These are phyloP conservation scores for Electrophaes corylata DNA, from an alignment of 2,888 invertebrate genomes.

Conservation along the genomic window DNA sequence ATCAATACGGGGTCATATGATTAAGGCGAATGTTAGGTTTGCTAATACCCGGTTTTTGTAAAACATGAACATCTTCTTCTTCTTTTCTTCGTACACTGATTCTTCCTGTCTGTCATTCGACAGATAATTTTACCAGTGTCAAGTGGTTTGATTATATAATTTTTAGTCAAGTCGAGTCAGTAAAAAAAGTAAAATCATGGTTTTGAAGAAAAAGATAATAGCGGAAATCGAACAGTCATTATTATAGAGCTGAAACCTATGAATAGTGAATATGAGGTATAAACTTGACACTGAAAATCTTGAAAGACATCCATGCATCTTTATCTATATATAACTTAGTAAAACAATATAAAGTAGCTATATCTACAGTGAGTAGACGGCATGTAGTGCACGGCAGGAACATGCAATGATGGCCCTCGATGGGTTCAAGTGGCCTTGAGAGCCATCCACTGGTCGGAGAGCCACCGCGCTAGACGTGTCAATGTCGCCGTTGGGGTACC, in stretches of 20 bases:
- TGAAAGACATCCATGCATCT: background rate
- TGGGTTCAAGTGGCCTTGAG: slow-evolving; percentile 61
- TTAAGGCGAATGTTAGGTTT: background rate
- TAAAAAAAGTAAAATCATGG: too few species aligned
- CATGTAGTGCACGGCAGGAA: slow-evolving; percentile 44
- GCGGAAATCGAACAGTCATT: too few species aligned
- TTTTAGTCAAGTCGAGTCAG: too few species aligned
- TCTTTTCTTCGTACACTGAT: too few species aligned
- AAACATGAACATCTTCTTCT: too few species aligned
- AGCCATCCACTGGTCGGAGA: slow-evolving; percentile 52
- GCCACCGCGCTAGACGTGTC: slow-evolving; percentile 60
- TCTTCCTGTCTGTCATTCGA: too few species aligned
- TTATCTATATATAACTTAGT: background rate
- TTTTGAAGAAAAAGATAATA: too few species aligned
- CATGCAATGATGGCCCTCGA: slow-evolving; percentile 65
- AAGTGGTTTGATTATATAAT: too few species aligned
- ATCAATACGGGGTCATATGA: slow-evolving; percentile 32
- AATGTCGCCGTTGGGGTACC: slow-evolving; percentile 60
- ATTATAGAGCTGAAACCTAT: too few species aligned
- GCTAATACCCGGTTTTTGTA: background rate
- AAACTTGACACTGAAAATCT: background rate
- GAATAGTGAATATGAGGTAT: too few species aligned
- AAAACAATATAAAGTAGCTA: background rate
- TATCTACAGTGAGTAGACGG: background rate
- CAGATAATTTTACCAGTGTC: too few species aligned